A percentile compares a stretch with the other conserved stretches of the same genome.
Evolutionary conservation across 2,113 vertebrate genomes (phyloP).

Genomic region (Megaceryle torquata): DNA sequence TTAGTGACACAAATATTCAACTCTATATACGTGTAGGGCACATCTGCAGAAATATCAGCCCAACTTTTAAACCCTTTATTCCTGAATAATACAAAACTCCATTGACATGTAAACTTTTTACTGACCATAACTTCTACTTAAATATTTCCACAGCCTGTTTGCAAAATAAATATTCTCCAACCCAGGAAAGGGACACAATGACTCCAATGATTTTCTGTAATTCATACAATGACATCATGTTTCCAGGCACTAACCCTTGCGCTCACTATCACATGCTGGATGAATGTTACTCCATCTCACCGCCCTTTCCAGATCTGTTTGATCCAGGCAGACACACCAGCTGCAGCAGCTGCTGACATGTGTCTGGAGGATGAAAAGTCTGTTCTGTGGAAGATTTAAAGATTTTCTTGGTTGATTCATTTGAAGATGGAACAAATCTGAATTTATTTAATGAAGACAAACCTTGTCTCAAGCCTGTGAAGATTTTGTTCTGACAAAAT

Average conservation of each 20-base stretch:
- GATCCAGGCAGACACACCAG: background rate
- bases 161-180: background rate
- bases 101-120: background rate
- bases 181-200: background rate
- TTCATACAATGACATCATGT: background rate
- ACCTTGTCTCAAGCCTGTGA: background rate
- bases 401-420: background rate
- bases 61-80: background rate
- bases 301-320: background rate
- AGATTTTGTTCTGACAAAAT: background rate
- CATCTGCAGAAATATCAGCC: background rate
- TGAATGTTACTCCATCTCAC: background rate
- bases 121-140: background rate
- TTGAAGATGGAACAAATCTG: background rate
- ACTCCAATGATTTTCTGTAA: background rate
- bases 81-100: background rate
- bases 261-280: background rate
- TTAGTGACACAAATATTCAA: background rate
- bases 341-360: conserved; percentile 10
- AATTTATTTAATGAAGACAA: background rate
- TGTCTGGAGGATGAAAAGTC: conserved; percentile 9
- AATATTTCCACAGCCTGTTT: background rate
- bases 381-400: background rate
- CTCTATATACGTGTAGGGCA: background rate
- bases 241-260: background rate